A percentile compares a stretch with the other conserved stretches of the same genome.
Evolutionary conservation across 2,888 invertebrate genomes (phyloP).

Genomic region (Gnatocerus cornutus): DNA sequence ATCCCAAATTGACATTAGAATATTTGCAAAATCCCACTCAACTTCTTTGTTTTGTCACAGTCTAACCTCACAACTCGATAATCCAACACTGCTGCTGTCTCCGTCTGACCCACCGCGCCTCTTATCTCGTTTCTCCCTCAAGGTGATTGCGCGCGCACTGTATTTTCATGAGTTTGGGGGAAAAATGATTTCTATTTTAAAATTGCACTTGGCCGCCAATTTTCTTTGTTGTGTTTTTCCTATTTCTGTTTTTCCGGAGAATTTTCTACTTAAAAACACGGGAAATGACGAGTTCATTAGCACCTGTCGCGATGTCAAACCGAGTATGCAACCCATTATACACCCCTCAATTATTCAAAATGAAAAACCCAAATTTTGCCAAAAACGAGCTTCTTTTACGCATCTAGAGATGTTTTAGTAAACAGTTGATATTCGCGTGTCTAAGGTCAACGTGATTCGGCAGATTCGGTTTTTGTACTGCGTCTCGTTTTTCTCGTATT

Average conservation of each 20-base stretch:
- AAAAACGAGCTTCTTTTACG: slow-evolving; percentile 9
- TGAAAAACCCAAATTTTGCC: not conserved
- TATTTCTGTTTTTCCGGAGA: slow-evolving; percentile 27
- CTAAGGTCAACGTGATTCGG: slow-evolving; percentile 15
- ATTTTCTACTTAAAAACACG: slow-evolving; percentile 20
- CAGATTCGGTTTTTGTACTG: not conserved
- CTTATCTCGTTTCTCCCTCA: slow-evolving; percentile 4
- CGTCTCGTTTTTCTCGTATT: slow-evolving; percentile 10
- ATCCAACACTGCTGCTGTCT: slow-evolving; percentile 36
- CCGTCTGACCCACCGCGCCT: slow-evolving; percentile 2
- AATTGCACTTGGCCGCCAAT: slow-evolving; percentile 65
- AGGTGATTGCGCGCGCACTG: slow-evolving; percentile 48
- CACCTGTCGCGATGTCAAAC: slow-evolving; percentile 15
- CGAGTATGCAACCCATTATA: slow-evolving; percentile 30
- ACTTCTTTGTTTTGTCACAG: slow-evolving; percentile 57
- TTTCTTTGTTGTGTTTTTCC: slow-evolving; percentile 54
- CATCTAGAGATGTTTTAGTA: not conserved
- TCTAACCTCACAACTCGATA: slow-evolving; percentile 59
- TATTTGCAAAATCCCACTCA: slow-evolving; percentile 55
- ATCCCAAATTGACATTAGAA: slow-evolving; percentile 63
- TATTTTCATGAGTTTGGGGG: slow-evolving; percentile 54
- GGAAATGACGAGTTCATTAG: slow-evolving; percentile 25
- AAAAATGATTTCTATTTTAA: slow-evolving; percentile 57
- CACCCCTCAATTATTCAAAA: slow-evolving; percentile 9
- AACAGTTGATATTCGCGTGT: slow-evolving; percentile 11